phyloP scores from a whole-genome alignment of 2,113 vertebrate species.

The Gobius niger region DNA sequence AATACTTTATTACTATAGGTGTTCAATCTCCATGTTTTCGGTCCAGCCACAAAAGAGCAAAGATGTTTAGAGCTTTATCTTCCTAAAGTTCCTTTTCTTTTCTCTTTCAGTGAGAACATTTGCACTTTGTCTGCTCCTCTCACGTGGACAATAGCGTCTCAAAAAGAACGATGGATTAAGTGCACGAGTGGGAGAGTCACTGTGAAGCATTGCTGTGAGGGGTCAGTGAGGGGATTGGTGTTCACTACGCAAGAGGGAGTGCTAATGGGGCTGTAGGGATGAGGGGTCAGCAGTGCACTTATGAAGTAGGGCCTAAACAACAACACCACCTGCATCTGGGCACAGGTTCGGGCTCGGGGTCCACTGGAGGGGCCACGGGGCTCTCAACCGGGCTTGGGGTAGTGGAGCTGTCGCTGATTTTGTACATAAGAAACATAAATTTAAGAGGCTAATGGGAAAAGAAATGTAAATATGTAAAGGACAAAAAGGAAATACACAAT shows the following conservation, averaged over 20 bases:
- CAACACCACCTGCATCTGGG: constrained; percentile 69
- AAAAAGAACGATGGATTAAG: constrained; percentile 11
- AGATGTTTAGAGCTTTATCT: not conserved
- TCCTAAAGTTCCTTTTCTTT: not conserved
- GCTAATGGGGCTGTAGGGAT: constrained; percentile 44
- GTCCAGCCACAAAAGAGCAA: too few species aligned
- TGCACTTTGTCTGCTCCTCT: constrained; percentile 44
- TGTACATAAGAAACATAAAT: constrained; percentile 46
- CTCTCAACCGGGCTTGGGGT: constrained; percentile 67
- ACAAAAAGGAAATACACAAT: not conserved
- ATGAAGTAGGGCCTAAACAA: constrained; percentile 47
- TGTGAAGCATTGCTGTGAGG: constrained; percentile 7
- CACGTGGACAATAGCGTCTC: constrained; percentile 39
- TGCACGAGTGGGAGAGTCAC: constrained; percentile 20
- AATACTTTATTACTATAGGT: too few species aligned
- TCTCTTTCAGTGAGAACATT: not conserved
- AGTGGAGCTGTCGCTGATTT: constrained; percentile 67
- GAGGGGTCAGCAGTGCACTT: constrained; percentile 22
- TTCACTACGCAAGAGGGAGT: constrained; percentile 8
- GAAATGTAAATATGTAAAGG: not conserved
- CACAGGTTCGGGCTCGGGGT: constrained; percentile 65
- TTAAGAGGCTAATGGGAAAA: constrained; percentile 20
- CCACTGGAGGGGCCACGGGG: constrained; percentile 52
- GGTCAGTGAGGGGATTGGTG: not conserved
- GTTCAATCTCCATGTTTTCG: too few species aligned